Base-by-base conservation (phyloP, 2,797 vertebrate species). In the Philypnodon macrostomus region DNA sequence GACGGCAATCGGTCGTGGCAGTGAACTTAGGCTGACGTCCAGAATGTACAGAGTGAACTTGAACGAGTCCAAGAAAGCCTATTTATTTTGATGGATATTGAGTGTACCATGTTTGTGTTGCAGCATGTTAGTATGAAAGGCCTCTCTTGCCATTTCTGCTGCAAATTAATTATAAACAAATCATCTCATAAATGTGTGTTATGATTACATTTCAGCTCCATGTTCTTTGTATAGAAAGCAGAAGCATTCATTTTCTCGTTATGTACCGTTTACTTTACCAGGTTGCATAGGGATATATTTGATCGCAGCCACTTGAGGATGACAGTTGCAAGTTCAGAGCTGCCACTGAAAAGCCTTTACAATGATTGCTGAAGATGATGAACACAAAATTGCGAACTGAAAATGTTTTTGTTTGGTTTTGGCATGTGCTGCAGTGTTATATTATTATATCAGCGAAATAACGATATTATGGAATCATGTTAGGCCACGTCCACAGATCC, bases 1-100 rank as follows among this genome's bases (percentile, higher is more conserved):
- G 58, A 75, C 50, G 57, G 47, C 73, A 57, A 79, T 74, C 77
- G 56, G 32, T 73, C 54, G 40, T 73, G 63, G 51, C 58, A 60
- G 15, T 14, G 23, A 24, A 32, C 41, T 41, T 29, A 15, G 5
- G 40, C 27, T 56, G 37, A 48, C 18, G 47, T 59, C 39, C 36
- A 18, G 9, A 57, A 63, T 53, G 41, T 59, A 67, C 58, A 50
- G 55, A 50, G 57, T 39, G 5, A 34, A 48, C 16, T 53, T 21
- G 10, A 55, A 40, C 27, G 35, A 24, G 11, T 11, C 34, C 14
- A 35, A 33, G 58, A 52, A 44, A 24, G 30, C 26, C 26, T 54
- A 30, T 9, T 23, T 27, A 11, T 12, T 33, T 49, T 11, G 8
- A 6, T 29, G 10, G 18, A 4, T 47, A 53, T 18, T 13, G 9